Conservation (phyloP, 2,888 invertebrate genomes). For the Drosophila mayaguana region DNA sequence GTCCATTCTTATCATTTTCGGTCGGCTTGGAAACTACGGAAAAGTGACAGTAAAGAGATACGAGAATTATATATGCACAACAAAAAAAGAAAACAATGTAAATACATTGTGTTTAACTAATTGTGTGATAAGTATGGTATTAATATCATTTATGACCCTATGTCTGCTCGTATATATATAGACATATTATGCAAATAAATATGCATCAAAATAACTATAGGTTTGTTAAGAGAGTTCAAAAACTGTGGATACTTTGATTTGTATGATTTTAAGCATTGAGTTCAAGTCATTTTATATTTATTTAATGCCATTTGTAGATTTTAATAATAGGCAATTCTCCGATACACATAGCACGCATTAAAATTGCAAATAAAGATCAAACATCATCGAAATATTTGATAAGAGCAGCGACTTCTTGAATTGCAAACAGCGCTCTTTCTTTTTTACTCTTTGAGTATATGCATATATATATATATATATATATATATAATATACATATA, state of each 20-base stretch:
- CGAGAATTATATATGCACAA: background rate
- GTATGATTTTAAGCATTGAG: background rate
- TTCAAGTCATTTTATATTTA: background rate
- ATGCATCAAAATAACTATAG: background rate
- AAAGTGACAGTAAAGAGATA: conserved; percentile 6
- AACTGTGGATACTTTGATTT: background rate
- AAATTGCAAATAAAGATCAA: background rate
- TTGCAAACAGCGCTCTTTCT: background rate
- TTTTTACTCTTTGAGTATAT: background rate
- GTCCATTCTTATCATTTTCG: conserved; percentile 40
- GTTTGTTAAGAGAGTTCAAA: background rate
- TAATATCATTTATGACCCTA: background rate
- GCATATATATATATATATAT: background rate
- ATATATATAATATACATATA: too few relatives aligned
- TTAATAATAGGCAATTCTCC: too few relatives aligned
- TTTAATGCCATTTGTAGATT: background rate
- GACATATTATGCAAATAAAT: background rate
- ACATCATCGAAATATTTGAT: background rate
- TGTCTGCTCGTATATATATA: background rate
- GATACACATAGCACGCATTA: too few relatives aligned
- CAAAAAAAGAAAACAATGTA: conserved; percentile 5
- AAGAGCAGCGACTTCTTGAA: background rate
- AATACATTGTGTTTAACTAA: conserved; percentile 29
- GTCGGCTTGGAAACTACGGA: conserved; percentile 4
- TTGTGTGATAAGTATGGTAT: conserved; percentile 30